Evolutionary conservation across 2,888 invertebrate genomes (phyloP), one percentile per base, ranked within the genome.

Genomic region (Cephus pulcher): DNA sequence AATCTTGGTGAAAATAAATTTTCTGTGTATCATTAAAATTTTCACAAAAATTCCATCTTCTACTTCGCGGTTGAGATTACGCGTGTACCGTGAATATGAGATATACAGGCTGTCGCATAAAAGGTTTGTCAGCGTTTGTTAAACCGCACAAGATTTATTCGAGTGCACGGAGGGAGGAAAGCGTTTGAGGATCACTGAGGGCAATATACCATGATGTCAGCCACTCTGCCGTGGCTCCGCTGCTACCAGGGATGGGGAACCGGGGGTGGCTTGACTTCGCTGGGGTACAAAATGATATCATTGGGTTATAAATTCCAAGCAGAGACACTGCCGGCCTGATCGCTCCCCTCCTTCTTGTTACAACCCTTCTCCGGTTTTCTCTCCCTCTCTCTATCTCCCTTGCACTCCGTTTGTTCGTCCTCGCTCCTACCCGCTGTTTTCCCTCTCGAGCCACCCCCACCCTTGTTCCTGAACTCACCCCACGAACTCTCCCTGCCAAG

Each of bases 361-460:
- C 79, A 82, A 81, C 79, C 82, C 80, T 80, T 80, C 80, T 79
- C 81, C 76, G 70, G 73, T 71, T 73, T 77, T 80, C 78, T 85
- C 86, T 86, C 85, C 86, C 86, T 88, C 84, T 40, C 84, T 83
- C 83, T 84, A 83, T 85, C 88, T 87, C 90, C 89, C 91, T 92
- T 91, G 90, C 91, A 86, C 88, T 84, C 12, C 91, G 92, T 92
- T 92, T 92, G 92, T 91, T 92, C 92, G 73, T 73, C 34, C 75
- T 30, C 37, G 35, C 69, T 76, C 78, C 73, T 73, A 70, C 75
- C 78, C 85, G 82, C 85, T 83, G 83, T 82, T 83, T 84, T 86
- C 69, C 73, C 75, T 76, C 56, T 70, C 34, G 69, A 37, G 75
- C 79, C 73, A 40, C 78, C n/a, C 78, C 40, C 79, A 77, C 78